These are phyloP conservation scores for Hippocampus abdominalis DNA, from an alignment of 2,113 vertebrate species.

Conservation along the genomic window DNA sequence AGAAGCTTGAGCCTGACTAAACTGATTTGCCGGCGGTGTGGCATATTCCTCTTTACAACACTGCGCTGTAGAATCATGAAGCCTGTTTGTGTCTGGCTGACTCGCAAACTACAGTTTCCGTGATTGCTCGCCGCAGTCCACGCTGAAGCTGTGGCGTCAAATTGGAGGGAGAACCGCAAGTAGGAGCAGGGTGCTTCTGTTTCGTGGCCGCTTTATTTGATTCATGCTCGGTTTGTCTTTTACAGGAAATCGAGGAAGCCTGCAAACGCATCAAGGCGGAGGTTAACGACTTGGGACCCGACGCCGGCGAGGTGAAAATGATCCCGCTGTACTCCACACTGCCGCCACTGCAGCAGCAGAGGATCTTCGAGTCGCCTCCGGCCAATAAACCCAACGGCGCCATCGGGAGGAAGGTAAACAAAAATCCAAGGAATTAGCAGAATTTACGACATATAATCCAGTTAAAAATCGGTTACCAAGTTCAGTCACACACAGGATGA, in stretches of 20 bases:
- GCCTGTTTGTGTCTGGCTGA: background rate
- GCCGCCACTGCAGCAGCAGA: conserved; percentile 95
- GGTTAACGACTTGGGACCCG: conserved; percentile 93
- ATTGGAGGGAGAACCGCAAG: conserved; percentile 7
- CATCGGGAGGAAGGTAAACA: conserved; percentile 92
- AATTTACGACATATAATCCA: too few relatives aligned
- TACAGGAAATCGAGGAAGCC: conserved; percentile 96
- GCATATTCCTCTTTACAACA: conserved; percentile 68
- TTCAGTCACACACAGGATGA: too few relatives aligned
- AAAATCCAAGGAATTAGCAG: background rate
- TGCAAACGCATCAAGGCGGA: conserved; percentile 98
- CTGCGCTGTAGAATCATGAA: conserved; percentile 33
- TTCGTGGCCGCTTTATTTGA: background rate
- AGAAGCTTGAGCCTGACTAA: conserved; percentile 69
- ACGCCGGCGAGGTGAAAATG: conserved; percentile 98
- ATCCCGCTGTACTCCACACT: conserved; percentile 97
- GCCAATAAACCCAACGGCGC: conserved; percentile 92
- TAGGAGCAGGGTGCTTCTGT: background rate
- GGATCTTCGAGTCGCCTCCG: conserved; percentile 95
- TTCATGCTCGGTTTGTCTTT: background rate
- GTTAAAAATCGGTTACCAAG: too few relatives aligned
- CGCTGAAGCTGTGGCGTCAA: conserved; percentile 56
- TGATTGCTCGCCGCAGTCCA: conserved; percentile 65
- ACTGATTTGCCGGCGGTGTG: conserved; percentile 72
- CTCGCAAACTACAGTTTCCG: conserved; percentile 45